Percentiles rank a stretch among this genome's conserved stretches.
phyloP scores from a whole-genome alignment of 2,888 invertebrate species.

The Allygus modestus region DNA sequence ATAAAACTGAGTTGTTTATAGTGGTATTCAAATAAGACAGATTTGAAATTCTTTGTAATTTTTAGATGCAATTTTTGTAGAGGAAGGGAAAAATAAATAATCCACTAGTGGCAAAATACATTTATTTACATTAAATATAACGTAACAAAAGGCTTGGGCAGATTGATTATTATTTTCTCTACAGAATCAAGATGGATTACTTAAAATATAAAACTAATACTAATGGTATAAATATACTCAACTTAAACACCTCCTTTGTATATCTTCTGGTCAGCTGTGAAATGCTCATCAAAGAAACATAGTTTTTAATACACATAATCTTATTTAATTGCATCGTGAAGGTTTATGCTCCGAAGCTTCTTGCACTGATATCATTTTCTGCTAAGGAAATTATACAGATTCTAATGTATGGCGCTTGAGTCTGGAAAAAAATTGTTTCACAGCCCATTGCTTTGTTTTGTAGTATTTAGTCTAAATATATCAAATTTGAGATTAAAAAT shows the following conservation, averaged over 20 bases:
- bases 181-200: background rate
- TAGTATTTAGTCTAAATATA: too few relatives aligned
- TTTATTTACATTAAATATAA: conserved; percentile 16
- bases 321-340: background rate
- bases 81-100: background rate
- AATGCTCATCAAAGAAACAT: background rate
- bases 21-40: too few relatives aligned
- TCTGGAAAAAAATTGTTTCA: background rate
- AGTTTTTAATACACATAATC: too few relatives aligned
- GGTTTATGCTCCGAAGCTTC: background rate
- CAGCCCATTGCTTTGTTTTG: background rate
- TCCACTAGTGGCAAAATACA: background rate
- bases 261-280: background rate
- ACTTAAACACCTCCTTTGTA: background rate
- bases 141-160: background rate
- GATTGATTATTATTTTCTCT: background rate
- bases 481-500: too few relatives aligned
- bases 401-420: background rate
- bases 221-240: background rate
- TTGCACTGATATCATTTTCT: background rate
- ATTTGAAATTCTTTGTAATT: too few relatives aligned
- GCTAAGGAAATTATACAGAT: background rate
- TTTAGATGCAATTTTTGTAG: too few relatives aligned
- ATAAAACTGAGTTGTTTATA: too few relatives aligned
- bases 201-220: background rate